Conservation (phyloP, 2,888 invertebrate species). For the Hyalella azteca region DNA sequence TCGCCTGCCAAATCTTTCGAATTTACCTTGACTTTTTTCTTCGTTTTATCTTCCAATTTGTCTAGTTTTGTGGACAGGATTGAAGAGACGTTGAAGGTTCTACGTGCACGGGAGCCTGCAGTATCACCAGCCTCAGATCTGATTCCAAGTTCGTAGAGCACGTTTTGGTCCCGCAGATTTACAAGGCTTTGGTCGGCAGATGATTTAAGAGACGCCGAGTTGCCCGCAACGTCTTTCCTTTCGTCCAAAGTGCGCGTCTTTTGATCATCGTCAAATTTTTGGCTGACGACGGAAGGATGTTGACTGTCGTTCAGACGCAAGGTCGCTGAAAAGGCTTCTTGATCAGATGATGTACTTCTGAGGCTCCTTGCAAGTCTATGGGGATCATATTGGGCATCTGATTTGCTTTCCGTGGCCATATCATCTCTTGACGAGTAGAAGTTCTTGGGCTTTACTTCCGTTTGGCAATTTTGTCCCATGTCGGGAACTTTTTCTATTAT, state of each 20-base stretch:
- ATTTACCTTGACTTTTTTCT: too few relatives aligned
- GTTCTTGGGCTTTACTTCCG: too few relatives aligned
- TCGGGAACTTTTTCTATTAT: too few relatives aligned
- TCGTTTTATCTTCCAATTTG: too few relatives aligned
- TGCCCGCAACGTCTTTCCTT: background rate
- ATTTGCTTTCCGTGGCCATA: too few relatives aligned
- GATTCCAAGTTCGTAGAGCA: background rate
- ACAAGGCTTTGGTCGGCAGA: background rate
- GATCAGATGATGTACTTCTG: too few relatives aligned
- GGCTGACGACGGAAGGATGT: background rate
- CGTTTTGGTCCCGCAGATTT: background rate
- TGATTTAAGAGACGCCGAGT: slow-evolving; percentile 22
- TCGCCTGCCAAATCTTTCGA: too few relatives aligned
- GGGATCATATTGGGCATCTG: too few relatives aligned
- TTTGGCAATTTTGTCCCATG: too few relatives aligned
- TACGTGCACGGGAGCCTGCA: background rate
- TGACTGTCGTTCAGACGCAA: background rate
- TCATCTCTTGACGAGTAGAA: too few relatives aligned
- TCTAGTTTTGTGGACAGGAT: background rate
- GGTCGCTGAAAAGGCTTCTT: too few relatives aligned
- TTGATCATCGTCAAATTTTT: background rate
- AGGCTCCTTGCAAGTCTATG: too few relatives aligned
- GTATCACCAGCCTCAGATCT: background rate
- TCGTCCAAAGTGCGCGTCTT: background rate
- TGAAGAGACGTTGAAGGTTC: slow-evolving; percentile 13